Conservation (phyloP, 2,888 invertebrate species). For the Malacosoma neustria region DNA sequence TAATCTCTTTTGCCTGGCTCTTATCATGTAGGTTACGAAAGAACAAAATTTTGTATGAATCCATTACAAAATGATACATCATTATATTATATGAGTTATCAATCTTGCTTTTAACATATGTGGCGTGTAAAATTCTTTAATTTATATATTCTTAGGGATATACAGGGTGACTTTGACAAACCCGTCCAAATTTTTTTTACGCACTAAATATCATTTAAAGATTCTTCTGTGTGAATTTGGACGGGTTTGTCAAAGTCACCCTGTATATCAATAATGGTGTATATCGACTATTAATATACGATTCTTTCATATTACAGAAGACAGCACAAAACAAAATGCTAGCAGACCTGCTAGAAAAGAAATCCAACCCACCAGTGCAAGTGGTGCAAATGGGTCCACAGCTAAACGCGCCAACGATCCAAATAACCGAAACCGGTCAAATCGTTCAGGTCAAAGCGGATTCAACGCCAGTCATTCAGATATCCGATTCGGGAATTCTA, state of each 20-base stretch:
- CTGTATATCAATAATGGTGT: background rate
- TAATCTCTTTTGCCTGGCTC: too few species aligned
- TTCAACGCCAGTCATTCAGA: conserved; percentile 43
- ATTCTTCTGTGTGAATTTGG: too few species aligned
- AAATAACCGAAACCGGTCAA: conserved; percentile 65
- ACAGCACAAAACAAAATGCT: conserved; percentile 82
- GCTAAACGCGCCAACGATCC: conserved; percentile 62
- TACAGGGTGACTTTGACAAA: too few species aligned
- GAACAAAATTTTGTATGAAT: too few species aligned
- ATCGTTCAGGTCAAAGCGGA: conserved; percentile 62
- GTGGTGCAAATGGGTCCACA: conserved; percentile 61
- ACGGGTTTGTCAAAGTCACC: too few species aligned
- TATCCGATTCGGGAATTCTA: conserved; percentile 37
- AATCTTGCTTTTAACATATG: too few species aligned
- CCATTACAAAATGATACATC: too few species aligned
- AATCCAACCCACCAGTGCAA: conserved; percentile 73
- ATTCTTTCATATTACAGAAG: conserved; percentile 42
- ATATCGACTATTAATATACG: too few species aligned
- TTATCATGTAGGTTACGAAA: too few species aligned
- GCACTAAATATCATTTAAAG: too few species aligned
- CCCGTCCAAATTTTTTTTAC: too few species aligned
- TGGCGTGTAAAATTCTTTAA: background rate
- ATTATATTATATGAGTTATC: too few species aligned
- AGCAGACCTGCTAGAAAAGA: conserved; percentile 88
- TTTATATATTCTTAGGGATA: background rate